These are phyloP conservation scores for Dromius quadrimaculatus DNA, from an alignment of 2,888 invertebrate species.

Conservation along the genomic window DNA sequence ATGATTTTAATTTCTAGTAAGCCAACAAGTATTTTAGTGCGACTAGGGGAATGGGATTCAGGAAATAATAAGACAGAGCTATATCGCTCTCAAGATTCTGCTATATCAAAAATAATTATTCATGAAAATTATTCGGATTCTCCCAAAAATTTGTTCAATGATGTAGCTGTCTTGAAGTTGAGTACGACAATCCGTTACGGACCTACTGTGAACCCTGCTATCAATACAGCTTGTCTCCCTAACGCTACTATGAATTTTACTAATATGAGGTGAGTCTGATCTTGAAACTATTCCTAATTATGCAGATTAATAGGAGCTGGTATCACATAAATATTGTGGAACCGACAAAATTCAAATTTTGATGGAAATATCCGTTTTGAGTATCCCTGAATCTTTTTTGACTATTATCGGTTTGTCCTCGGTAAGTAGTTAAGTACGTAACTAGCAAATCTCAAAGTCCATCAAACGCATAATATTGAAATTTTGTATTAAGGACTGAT, in stretches of 20 bases:
- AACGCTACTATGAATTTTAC: constrained; percentile 58
- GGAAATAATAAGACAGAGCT: constrained; percentile 75
- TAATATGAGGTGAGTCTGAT: constrained; percentile 5
- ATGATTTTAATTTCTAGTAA: constrained; percentile 58
- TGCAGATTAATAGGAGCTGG: too few species aligned
- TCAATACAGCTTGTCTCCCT: constrained; percentile 75
- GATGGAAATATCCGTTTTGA: too few species aligned
- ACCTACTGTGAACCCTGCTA: constrained; percentile 67
- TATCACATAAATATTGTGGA: too few species aligned
- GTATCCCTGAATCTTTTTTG: too few species aligned
- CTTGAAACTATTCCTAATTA: too few species aligned
- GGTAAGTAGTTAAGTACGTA: too few species aligned
- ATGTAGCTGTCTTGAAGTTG: constrained; percentile 84
- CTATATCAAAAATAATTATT: constrained; percentile 63
- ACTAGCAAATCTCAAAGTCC: too few species aligned
- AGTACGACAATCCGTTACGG: constrained; percentile 71
- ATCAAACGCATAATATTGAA: too few species aligned
- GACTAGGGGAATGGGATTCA: constrained; percentile 81
- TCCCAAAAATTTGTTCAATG: constrained; percentile 76
- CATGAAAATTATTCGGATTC: constrained; percentile 76
- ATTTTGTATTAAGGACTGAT: too few species aligned
- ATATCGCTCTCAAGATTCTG: constrained; percentile 74
- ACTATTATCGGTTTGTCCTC: too few species aligned
- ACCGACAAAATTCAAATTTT: too few species aligned
- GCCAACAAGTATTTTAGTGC: constrained; percentile 26